Evolutionary conservation across 1,140 invertebrate genomes (phyloP), one percentile per base, ranked within the genome.

Genomic region (Hestina assimilis): DNA sequence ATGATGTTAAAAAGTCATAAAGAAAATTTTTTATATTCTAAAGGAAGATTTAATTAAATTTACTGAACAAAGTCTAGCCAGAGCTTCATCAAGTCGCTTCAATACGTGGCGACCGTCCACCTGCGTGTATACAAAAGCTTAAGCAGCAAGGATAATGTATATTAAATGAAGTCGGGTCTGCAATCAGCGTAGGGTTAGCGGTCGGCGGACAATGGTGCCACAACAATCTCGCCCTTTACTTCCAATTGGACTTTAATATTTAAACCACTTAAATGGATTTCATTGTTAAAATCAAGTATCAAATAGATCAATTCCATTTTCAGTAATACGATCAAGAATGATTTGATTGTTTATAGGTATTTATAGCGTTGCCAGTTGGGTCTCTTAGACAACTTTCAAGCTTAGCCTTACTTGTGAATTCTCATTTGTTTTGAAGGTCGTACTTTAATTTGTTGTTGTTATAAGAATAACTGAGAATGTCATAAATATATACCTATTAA

Each of bases 251-350:
- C 71, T 82, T 87, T 72, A 87, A 87, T 87, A 87, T 87, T 87
- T 84, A 87, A 82, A 79, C 69, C 72, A 75, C 76, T 81, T 87
- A 84, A 87, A 84, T 82, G 84, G 83, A 79, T 84, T 87, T 80
- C 84, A 84, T 86, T 84, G 78, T 73, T 59, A 43, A 59, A 53
- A 59, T 50, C 33, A 17, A 17, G 66, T 69, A 72, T 70, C 51
- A 59, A 38, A 38, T 69, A 59, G 63, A 59, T 59, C 40, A 64
- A 64, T 60, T 54, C 66, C 73, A 75, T 74, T 75, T 75, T 69
- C 59, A 72, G 61, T 15, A 46, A 43, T 45, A 23, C 47, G 46
- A 31, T 23, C 26, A 11, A 35, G 21, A 12, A 12, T 47, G 38
- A 60, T 63, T 60, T n/a, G n/a, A 59, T 66, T 66, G 33, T 59